Base-by-base conservation (phyloP, 2,888 invertebrate genomes). In the Ormyrus pomaceus region DNA sequence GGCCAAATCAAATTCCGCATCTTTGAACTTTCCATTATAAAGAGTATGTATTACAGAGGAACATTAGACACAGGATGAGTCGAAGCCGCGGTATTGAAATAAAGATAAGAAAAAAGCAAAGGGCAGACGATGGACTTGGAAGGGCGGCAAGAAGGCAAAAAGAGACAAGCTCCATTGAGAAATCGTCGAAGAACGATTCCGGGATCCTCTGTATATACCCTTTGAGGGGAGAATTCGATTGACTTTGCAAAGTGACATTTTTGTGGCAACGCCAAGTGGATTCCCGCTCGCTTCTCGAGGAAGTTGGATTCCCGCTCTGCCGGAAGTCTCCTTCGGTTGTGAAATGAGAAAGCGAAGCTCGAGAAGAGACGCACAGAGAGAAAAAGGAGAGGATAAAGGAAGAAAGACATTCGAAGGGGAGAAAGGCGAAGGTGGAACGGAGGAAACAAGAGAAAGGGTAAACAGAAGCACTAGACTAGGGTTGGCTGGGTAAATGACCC, bases 261-360 rank as follows among this genome's bases (percentile, higher is more conserved):
- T 77, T 77, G 77, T 62, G 77, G 68, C 53, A 70, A 72, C 50
- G 70, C 69, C 46, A 82, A 84, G 84, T 83, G 83, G 82, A 84
- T 84, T 83, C 83, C 69, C 81, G 64, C 75, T 75, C 64, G 79
- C 64, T 58, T 19, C 69, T 78, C 62, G 61, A 75, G 83, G 82
- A 82, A 77, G 80, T 71, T 78, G 80, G 81, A 69, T n/a, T 80
- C 74, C 75, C 61, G 62, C 76, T 82, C 62, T 83, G 82, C 73
- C 84, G 84, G 85, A 85, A 85, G 84, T 86, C 82, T 83, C 83
- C 84, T 82, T 84, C 83, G 83, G 85, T 82, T 85, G 84, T 81
- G 83, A 85, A 86, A 87, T 84, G 85, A 86, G 84, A 86, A 86
- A 87, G 84, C 82, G 69, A 72, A n/a, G 51, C 19, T 19, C 19